A percentile compares a stretch with the other conserved stretches of the same genome.
These are phyloP conservation scores for Rhopalosiphum nymphaeae DNA, from an alignment of 2,888 invertebrate species.

Conservation along the genomic window DNA sequence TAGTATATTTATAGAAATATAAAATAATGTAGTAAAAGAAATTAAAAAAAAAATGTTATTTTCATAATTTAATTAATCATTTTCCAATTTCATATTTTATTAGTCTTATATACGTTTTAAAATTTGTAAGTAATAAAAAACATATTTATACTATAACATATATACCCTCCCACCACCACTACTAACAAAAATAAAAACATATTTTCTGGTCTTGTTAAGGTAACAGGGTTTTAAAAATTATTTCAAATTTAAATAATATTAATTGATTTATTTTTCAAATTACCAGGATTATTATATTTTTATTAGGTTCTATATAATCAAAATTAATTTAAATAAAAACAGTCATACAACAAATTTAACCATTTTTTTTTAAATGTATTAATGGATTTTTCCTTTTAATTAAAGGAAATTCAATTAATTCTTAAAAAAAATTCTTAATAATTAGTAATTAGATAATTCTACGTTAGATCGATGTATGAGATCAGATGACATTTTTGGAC, in stretches of 20 bases:
- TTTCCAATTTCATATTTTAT: too few species aligned
- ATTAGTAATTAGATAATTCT: not conserved
- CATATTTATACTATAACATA: too few species aligned
- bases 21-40: too few species aligned
- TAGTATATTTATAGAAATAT: too few species aligned
- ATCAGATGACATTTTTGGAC: not conserved
- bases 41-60: too few species aligned
- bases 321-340: not conserved
- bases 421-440: not conserved
- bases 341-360: not conserved
- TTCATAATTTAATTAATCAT: too few species aligned
- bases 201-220: too few species aligned
- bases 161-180: too few species aligned
- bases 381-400: not conserved
- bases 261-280: not conserved
- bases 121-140: too few species aligned
- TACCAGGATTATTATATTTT: not conserved
- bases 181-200: too few species aligned
- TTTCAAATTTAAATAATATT: not conserved
- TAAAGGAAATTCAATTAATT: not conserved
- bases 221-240: not conserved
- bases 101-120: too few species aligned
- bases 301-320: not conserved
- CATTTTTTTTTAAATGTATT: not conserved
- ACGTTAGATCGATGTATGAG: not conserved